Evolutionary conservation across 2,113 vertebrate genomes (phyloP).

Genomic region (Cyanocitta stelleri): DNA sequence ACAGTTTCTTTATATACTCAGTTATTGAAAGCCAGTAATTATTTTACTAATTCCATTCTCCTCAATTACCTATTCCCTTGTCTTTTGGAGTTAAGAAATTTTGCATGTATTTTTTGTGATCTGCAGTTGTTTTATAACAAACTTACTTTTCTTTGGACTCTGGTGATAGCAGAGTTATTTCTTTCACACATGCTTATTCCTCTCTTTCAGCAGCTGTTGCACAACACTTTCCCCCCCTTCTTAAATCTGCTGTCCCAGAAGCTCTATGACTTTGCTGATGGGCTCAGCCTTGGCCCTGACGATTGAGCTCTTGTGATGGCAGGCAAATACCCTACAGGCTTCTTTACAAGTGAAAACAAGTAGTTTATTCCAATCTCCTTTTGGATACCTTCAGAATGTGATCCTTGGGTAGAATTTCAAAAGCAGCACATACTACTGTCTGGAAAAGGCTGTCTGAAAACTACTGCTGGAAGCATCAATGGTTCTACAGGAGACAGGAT

Average conservation of each 20-base stretch:
- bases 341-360: neutral
- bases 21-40: neutral
- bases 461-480: neutral
- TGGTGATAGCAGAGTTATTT: neutral
- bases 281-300: neutral
- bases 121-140: neutral
- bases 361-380: neutral
- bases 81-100: neutral
- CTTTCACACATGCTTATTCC: neutral
- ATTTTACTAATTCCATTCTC: neutral
- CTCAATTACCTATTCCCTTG: neutral
- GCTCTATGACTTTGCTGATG: rapidly evolving
- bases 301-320: neutral
- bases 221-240: neutral
- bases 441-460: neutral
- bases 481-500: neutral
- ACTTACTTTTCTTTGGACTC: neutral
- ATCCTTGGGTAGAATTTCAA: neutral
- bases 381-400: neutral
- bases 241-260: neutral
- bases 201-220: neutral
- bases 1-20: neutral
- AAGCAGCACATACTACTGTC: neutral
- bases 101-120: neutral
- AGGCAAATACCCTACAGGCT: neutral